A percentile compares a stretch with the other conserved stretches of the same genome.
Conservation (phyloP, 2,797 vertebrate genomes). For the Bucorvus abyssinicus region DNA sequence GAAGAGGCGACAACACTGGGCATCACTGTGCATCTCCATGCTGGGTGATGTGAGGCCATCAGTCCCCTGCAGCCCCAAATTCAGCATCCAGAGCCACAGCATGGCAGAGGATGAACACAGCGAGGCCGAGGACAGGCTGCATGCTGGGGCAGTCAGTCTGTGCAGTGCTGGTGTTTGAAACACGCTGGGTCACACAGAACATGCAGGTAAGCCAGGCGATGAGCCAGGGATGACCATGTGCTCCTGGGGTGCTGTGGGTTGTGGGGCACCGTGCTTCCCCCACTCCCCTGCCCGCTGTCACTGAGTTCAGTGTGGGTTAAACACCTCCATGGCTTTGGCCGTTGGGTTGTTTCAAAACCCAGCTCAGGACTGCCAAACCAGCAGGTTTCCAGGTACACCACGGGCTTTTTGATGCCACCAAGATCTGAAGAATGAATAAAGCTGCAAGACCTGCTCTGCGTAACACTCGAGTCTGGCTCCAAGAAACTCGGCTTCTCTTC, state of each 20-base stretch:
- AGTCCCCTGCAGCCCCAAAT: neutral
- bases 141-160: fast-evolving
- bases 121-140: fast-evolving
- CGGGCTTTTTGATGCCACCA: neutral
- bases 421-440: constrained; percentile 21
- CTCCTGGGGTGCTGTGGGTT: neutral
- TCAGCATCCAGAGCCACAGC: neutral
- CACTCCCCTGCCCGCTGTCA: neutral
- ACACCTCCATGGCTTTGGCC: neutral
- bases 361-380: neutral
- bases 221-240: neutral
- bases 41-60: fast-evolving
- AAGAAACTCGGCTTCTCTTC: neutral
- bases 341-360: neutral
- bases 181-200: neutral
- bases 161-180: fast-evolving
- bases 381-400: constrained; percentile 6
- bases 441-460: neutral
- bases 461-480: fast-evolving
- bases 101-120: fast-evolving
- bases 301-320: neutral
- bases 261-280: neutral
- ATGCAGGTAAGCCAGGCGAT: fast-evolving
- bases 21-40: no score
- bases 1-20: neutral